Percentiles rank a stretch among this genome's conserved stretches.
Conservation (phyloP, 2,888 invertebrate species). For the Drosophila limbata region DNA sequence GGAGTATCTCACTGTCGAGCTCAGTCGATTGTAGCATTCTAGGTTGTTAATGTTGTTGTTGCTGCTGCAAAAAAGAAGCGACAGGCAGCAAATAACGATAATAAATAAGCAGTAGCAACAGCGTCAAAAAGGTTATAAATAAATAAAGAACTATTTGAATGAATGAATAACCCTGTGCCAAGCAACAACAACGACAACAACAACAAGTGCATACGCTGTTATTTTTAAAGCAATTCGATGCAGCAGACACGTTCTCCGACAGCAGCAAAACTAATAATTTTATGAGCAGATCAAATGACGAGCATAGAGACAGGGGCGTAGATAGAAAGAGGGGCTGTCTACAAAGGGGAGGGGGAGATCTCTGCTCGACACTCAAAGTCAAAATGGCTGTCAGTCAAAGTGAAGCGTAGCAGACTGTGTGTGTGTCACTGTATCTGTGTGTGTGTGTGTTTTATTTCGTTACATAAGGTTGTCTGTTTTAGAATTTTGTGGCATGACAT, state of each 20-base stretch:
- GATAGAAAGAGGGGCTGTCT: neutral
- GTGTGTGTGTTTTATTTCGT: conserved; percentile 24
- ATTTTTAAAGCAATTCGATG: conserved; percentile 67
- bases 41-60: neutral
- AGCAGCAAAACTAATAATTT: conserved; percentile 66
- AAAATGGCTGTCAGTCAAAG: conserved; percentile 76
- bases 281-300: conserved; percentile 74
- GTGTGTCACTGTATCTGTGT: neutral
- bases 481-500: conserved; percentile 65
- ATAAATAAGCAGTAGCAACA: conserved; percentile 44
- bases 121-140: conserved; percentile 60
- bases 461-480: conserved; percentile 63
- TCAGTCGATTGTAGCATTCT: neutral
- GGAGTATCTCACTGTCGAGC: neutral
- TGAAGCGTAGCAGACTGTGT: conserved; percentile 62
- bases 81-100: conserved; percentile 46
- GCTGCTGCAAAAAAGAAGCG: conserved; percentile 27
- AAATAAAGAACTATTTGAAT: conserved; percentile 57
- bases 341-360: neutral
- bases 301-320: conserved; percentile 1
- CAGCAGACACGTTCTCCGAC: conserved; percentile 52
- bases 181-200: conserved; percentile 1
- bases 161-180: conserved; percentile 20
- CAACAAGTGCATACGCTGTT: conserved; percentile 52
- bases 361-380: conserved; percentile 51